These are phyloP conservation scores for Orgyia antiqua DNA, from an alignment of 2,888 invertebrate genomes.

Conservation along the genomic window DNA sequence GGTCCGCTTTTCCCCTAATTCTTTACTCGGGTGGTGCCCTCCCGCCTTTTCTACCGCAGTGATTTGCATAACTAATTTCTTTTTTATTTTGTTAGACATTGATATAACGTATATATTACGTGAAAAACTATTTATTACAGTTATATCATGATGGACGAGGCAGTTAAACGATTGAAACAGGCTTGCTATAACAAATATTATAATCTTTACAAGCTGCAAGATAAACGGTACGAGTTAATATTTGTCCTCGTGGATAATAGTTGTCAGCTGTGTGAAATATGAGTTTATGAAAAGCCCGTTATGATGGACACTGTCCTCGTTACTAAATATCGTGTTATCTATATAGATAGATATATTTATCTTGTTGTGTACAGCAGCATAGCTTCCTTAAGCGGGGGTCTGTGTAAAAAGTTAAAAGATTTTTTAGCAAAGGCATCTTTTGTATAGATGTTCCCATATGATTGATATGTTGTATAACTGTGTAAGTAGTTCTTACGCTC, in stretches of 20 bases:
- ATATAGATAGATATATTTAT: no score
- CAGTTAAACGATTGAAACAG: conserved; percentile 10
- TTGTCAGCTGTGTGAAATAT: conserved; percentile 20
- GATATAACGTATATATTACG: no score
- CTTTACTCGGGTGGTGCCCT: conserved; percentile 32
- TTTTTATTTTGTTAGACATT: neutral
- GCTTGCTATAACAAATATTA: conserved; percentile 19
- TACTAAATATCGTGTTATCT: no score
- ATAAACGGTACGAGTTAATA: conserved; percentile 26
- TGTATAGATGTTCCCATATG: no score
- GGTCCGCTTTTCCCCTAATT: conserved; percentile 47
- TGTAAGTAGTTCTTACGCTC: no score
- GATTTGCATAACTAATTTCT: conserved; percentile 36
- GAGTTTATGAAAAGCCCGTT: conserved; percentile 11
- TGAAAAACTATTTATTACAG: conserved; percentile 5
- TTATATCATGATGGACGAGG: conserved; percentile 20
- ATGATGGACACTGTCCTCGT: conserved; percentile 33
- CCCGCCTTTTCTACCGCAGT: conserved; percentile 18
- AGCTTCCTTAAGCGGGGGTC: no score
- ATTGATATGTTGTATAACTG: no score
- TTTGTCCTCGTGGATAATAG: conserved; percentile 21
- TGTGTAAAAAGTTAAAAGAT: no score
- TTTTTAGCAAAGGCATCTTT: no score
- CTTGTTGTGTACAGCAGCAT: neutral
- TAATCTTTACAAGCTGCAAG: conserved; percentile 30